These are phyloP conservation scores for Choristoneura rosaceana DNA, from an alignment of 2,888 invertebrate species.

Conservation along the genomic window DNA sequence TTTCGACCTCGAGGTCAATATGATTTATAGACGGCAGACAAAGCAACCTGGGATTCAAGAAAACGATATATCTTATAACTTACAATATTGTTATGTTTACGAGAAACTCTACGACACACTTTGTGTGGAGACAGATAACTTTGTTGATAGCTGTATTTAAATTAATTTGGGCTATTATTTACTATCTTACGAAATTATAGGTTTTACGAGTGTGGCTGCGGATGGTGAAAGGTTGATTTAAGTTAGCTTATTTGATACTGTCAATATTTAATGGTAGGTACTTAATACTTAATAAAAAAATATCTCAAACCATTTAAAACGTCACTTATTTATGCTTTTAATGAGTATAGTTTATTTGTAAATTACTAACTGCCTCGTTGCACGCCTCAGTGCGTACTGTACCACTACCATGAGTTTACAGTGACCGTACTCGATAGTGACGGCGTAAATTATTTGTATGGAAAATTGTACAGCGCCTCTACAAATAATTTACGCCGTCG, in stretches of 20 bases:
- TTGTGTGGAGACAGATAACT: slow-evolving; percentile 13
- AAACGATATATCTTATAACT: slow-evolving; percentile 37
- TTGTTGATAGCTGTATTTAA: slow-evolving; percentile 16
- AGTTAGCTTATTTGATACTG: background rate
- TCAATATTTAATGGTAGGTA: background rate
- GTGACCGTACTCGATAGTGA: no score
- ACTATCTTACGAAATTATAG: slow-evolving; percentile 20
- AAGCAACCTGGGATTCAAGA: slow-evolving; percentile 22
- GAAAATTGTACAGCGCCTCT: no score
- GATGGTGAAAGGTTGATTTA: slow-evolving; percentile 9
- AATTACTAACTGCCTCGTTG: background rate
- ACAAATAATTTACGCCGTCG: no score
- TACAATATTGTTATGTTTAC: slow-evolving; percentile 26
- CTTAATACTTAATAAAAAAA: background rate
- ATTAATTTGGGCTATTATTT: slow-evolving; percentile 27
- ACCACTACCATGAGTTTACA: no score
- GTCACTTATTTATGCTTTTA: background rate
- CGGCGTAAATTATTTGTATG: no score
- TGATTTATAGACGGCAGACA: slow-evolving; percentile 61
- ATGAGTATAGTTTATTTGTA: background rate
- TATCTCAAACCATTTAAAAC: background rate
- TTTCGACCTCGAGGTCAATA: slow-evolving; percentile 61
- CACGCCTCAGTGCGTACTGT: no score
- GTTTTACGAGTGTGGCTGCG: background rate
- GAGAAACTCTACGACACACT: slow-evolving; percentile 15